Conservation (phyloP, 2,797 vertebrate species). For the Hemibagrus guttatus region DNA sequence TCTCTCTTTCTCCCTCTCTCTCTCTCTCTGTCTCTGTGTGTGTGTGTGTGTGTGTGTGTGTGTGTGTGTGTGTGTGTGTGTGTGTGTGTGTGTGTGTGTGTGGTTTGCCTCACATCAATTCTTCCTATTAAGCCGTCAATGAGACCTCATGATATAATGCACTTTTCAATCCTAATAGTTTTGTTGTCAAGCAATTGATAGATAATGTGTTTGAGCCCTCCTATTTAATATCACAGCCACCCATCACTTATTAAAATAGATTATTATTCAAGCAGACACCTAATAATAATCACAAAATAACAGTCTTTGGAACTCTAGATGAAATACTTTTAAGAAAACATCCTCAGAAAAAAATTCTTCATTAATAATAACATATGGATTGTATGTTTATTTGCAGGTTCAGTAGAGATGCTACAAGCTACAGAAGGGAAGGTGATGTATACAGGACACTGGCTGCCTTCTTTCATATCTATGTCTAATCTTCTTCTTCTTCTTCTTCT, state of each 20-base stretch:
- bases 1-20: no score
- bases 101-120: neutral
- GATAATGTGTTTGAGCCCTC: neutral
- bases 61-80: neutral
- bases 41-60: no score
- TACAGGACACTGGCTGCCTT: neutral
- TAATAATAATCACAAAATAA: constrained; percentile 9
- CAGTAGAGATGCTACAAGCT: neutral
- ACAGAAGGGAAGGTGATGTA: neutral
- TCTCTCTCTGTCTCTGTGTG: no score
- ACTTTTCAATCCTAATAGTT: neutral
- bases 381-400: neutral
- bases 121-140: neutral
- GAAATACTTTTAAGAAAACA: neutral
- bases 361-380: neutral
- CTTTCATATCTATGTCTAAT: no score
- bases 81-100: neutral
- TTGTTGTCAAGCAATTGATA: neutral
- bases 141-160: neutral
- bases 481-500: no score
- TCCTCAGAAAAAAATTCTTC: neutral
- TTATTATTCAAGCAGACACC: neutral
- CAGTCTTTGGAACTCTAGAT: neutral
- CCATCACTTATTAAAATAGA: neutral
- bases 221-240: neutral